A percentile compares a stretch with the other conserved stretches of the same genome.
Conservation (phyloP, 2,888 invertebrate genomes). For the Himalopsyche japonica region DNA sequence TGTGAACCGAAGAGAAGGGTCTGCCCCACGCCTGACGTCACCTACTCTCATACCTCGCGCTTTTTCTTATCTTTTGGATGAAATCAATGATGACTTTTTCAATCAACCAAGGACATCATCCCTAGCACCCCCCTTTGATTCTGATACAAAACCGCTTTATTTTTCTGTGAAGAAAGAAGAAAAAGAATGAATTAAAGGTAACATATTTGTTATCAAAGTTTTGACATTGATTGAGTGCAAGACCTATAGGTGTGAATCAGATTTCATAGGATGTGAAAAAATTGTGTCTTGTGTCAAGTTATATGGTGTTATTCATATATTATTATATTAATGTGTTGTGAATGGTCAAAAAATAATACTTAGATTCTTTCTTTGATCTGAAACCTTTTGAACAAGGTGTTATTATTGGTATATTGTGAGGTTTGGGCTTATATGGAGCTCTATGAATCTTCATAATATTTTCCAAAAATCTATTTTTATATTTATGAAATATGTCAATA, state of each 20-base stretch:
- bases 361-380: background rate
- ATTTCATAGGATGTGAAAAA: background rate
- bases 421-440: background rate
- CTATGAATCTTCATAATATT: background rate
- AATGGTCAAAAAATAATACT: background rate
- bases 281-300: background rate
- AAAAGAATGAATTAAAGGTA: background rate
- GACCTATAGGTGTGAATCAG: too few species aligned
- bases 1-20: slow-evolving; percentile 13
- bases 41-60: background rate
- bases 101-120: background rate
- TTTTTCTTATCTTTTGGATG: slow-evolving; percentile 7
- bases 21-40: background rate
- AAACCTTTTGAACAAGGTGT: background rate
- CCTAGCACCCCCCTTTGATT: background rate
- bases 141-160: background rate
- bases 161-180: background rate
- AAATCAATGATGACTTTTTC: slow-evolving; percentile 13
- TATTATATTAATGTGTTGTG: background rate
- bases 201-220: background rate
- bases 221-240: background rate
- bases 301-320: background rate
- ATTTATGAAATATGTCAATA: background rate
- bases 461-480: background rate
- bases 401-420: background rate